Evolutionary conservation across 2,888 invertebrate genomes (phyloP), one percentile per base, ranked within the genome.

Genomic region (Electrophaes corylata): DNA sequence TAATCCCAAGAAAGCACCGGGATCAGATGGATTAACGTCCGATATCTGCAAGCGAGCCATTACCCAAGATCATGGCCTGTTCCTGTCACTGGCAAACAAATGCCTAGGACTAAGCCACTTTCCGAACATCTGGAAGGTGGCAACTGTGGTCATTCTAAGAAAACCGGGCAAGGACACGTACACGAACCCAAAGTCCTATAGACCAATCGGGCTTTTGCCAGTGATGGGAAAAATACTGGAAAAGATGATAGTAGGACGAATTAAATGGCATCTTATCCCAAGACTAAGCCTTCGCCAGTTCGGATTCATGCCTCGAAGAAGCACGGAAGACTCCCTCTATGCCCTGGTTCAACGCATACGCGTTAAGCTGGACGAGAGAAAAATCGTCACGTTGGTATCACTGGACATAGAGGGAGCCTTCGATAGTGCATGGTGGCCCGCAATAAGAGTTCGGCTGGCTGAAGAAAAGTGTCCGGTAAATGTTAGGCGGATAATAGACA

Each of bases 141-240:
- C 53, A 0, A 53, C 40, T 11, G 53, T 53, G 1, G 53, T 52
- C 1, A 29, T 37, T 0, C 12, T 50, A 1, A 14, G 33, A 8
- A 50, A 50, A 33, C 50, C 50, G 6, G 33, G 20, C 19, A 50
- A 50, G 4, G 19, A 19, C 0, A 4, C 19, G 11, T 50, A 50
- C 20, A 41, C 63, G 3, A 40, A 20, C 12, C 64, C 67, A 8
- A 29, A 29, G 6, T 29, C 26, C 8, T 29, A 29, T n/a, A 46
- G 67, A 31, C 69, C 67, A 0, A 69, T 71, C 4, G 69, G 70
- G 0, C 53, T 69, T 0, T 56, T 72, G 35, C 60, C 68, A 1
- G 57, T 70, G 0, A 26, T 71, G 1, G 66, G 62, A 6, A 60
- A 66, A 31, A 44, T 66, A 0, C 19, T 62, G 4, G 44, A 51